Evolutionary conservation across 2,113 vertebrate species (phyloP).

Genomic region (Cyphomyrus plagiostoma): DNA sequence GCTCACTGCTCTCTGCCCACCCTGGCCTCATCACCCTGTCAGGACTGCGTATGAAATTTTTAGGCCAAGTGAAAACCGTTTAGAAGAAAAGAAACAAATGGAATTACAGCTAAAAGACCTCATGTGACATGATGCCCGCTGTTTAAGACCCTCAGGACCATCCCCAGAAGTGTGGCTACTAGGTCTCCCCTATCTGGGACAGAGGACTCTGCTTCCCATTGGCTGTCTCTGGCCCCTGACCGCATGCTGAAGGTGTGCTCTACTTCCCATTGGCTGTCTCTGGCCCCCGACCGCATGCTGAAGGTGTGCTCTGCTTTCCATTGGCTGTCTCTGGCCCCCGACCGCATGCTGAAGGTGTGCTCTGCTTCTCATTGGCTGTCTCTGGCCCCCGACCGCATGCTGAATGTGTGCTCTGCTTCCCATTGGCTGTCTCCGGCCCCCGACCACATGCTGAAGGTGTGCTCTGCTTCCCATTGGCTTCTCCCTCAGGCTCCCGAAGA

Average conservation of each 20-base stretch:
- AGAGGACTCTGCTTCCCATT: no score
- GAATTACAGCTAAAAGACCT: not conserved
- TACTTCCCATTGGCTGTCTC: conserved; percentile 23
- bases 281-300: no score
- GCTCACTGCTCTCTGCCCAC: conserved; percentile 37
- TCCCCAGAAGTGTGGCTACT: conserved; percentile 28
- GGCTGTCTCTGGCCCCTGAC: conserved; percentile 49
- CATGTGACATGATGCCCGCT: not conserved
- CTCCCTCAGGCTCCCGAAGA: conserved; percentile 39
- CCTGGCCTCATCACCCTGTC: not conserved
- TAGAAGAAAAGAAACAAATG: not conserved
- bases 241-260: conserved; percentile 47
- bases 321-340: no score
- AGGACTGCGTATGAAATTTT: not conserved
- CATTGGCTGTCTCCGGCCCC: conserved; percentile 40
- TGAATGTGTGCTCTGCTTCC: no score
- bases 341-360: no score
- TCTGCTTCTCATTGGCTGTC: no score
- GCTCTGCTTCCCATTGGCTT: conserved; percentile 54
- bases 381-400: no score
- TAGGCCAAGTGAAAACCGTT: not conserved
- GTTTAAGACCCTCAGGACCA: conserved; percentile 21
- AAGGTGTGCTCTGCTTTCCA: no score
- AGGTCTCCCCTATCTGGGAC: not conserved
- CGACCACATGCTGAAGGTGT: conserved; percentile 51